Conservation (phyloP, 2,888 invertebrate genomes). For the Lithodes maja region DNA sequence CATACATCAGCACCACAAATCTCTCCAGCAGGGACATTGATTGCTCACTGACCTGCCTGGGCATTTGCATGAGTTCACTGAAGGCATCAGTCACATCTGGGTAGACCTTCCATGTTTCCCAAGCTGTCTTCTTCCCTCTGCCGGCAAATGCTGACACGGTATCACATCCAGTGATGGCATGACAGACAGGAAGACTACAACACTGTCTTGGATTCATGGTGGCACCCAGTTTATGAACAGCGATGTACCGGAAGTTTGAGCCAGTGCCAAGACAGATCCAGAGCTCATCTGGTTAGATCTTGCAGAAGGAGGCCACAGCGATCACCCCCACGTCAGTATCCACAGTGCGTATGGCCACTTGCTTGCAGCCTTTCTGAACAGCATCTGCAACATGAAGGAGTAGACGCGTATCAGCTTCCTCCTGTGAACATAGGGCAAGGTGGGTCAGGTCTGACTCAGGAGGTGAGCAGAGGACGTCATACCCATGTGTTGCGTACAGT, state of each 20-base stretch:
- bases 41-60: constrained; percentile 22
- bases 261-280: constrained; percentile 17
- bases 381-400: constrained; percentile 27
- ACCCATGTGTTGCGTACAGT: too few relatives aligned
- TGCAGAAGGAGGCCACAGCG: constrained; percentile 17
- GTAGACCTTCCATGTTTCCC: constrained; percentile 34
- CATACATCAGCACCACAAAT: too few relatives aligned
- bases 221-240: constrained; percentile 23
- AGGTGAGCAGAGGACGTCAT: too few relatives aligned
- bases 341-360: constrained; percentile 14
- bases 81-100: constrained; percentile 32
- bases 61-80: constrained; percentile 9
- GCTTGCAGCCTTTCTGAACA: constrained; percentile 14
- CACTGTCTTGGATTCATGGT: background rate
- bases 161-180: constrained; percentile 22
- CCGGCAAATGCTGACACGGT: constrained; percentile 17
- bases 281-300: constrained; percentile 10
- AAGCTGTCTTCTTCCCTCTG: constrained; percentile 27
- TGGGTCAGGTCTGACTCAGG: too few relatives aligned
- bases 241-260: constrained; percentile 16
- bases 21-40: constrained; percentile 28
- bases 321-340: constrained; percentile 25
- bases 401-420: constrained; percentile 16
- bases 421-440: too few relatives aligned
- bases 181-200: constrained; percentile 3